Conservation (phyloP, 2,888 invertebrate genomes). For the Ectropis crepuscularia region DNA sequence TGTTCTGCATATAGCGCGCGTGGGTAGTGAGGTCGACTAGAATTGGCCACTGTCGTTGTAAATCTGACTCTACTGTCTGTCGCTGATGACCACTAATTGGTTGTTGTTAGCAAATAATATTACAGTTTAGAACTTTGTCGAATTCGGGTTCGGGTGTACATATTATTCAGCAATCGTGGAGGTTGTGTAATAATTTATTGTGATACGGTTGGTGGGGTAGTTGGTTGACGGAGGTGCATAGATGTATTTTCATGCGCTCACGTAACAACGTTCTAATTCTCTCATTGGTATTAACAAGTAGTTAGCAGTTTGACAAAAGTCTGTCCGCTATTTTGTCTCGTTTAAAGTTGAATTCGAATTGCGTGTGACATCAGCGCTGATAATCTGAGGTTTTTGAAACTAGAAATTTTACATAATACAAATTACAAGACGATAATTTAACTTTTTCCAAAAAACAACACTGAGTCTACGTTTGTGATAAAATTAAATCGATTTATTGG, state of each 20-base stretch:
- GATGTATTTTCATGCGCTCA: constrained; percentile 6
- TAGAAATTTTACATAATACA: too few species aligned
- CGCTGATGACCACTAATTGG: constrained; percentile 26
- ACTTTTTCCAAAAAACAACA: too few species aligned
- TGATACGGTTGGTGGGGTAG: background rate
- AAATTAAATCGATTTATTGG: too few species aligned
- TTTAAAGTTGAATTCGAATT: background rate
- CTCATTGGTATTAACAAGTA: background rate
- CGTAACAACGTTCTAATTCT: constrained; percentile 8
- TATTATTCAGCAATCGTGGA: background rate
- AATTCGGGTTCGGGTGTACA: background rate
- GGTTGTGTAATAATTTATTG: background rate
- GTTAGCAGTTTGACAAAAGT: constrained; percentile 4
- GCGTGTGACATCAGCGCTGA: background rate
- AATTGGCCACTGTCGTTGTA: constrained; percentile 27
- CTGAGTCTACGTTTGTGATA: too few species aligned
- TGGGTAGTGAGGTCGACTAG: constrained; percentile 31
- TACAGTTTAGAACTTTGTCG: constrained; percentile 6
- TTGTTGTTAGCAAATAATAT: constrained; percentile 14
- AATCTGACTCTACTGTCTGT: constrained; percentile 27
- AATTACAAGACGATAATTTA: too few species aligned
- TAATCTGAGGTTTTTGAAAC: too few species aligned
- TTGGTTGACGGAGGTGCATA: constrained; percentile 2
- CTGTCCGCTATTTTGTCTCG: constrained; percentile 1
- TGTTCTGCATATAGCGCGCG: constrained; percentile 19